These are phyloP conservation scores for Caenorhabditis inopinata DNA, from an alignment of 1,140 invertebrate genomes.

Conservation along the genomic window DNA sequence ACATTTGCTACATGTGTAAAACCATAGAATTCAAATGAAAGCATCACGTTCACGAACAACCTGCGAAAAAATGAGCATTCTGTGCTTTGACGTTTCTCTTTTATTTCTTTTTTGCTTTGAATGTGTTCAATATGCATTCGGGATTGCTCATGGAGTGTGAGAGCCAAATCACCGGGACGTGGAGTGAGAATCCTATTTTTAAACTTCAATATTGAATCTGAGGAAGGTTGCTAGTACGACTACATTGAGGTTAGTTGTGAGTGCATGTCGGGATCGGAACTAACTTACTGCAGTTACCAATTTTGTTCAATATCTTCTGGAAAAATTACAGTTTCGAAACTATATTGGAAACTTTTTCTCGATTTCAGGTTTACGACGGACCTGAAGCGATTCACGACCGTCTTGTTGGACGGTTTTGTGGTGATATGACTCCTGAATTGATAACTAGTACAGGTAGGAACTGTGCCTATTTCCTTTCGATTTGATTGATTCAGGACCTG, in stretches of 20 bases:
- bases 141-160: conserved; percentile 39
- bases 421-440: conserved; percentile 31
- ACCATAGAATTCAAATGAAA: background rate
- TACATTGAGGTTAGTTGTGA: conserved; percentile 45
- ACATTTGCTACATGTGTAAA: background rate
- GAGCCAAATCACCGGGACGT: background rate
- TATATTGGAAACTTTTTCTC: no score
- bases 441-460: conserved; percentile 4
- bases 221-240: conserved; percentile 53
- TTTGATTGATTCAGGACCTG: conserved; percentile 25
- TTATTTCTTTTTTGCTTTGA: no score
- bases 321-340: no score
- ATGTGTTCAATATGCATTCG: no score
- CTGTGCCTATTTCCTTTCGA: background rate
- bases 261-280: no score
- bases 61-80: background rate
- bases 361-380: conserved; percentile 48
- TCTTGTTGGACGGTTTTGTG: conserved; percentile 47
- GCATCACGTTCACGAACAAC: background rate
- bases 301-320: no score
- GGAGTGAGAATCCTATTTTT: conserved; percentile 48
- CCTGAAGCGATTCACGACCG: conserved; percentile 27
- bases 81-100: background rate
- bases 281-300: no score
- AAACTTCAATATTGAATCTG: conserved; percentile 49